phyloP scores from a whole-genome alignment of 2,888 invertebrate species.

The Sesia bembeciformis region DNA sequence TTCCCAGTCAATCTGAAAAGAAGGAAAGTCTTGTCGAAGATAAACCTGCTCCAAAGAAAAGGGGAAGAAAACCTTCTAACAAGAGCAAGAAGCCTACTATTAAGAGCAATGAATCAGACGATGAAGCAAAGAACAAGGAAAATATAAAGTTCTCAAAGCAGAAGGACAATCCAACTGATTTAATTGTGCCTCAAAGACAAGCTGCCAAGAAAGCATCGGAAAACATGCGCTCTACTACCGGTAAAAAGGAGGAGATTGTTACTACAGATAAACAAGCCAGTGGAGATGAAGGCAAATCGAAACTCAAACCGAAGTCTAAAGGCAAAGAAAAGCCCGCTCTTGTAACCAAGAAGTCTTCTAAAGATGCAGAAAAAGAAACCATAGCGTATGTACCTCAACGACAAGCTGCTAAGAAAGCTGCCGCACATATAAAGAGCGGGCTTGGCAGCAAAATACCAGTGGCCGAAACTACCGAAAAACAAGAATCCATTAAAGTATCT shows the following conservation, averaged over 20 bases:
- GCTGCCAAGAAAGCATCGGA: slow-evolving; percentile 94
- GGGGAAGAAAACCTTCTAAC: slow-evolving; percentile 61
- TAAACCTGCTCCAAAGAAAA: slow-evolving; percentile 53
- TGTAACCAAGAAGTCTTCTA: slow-evolving; percentile 49
- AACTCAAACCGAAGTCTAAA: slow-evolving; percentile 59
- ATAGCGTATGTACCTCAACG: slow-evolving; percentile 91
- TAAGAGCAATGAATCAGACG: slow-evolving; percentile 45
- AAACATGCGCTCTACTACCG: slow-evolving; percentile 83
- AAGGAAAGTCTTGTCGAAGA: slow-evolving; percentile 31
- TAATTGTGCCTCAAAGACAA: slow-evolving; percentile 91
- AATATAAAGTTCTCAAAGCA: slow-evolving; percentile 58
- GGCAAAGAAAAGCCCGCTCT: slow-evolving; percentile 47
- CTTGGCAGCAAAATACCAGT: slow-evolving; percentile 72
- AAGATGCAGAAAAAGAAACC: slow-evolving; percentile 78
- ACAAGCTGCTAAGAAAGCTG: slow-evolving; percentile 93
- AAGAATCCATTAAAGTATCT: slow-evolving; percentile 36
- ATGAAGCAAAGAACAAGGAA: slow-evolving; percentile 67
- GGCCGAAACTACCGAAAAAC: slow-evolving; percentile 40
- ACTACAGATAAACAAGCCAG: slow-evolving; percentile 39
- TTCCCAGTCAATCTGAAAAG: slow-evolving; percentile 62
- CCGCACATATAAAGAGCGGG: slow-evolving; percentile 90
- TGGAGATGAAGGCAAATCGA: slow-evolving; percentile 45
- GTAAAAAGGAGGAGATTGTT: slow-evolving; percentile 56
- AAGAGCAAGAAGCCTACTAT: slow-evolving; percentile 48
- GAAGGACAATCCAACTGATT: slow-evolving; percentile 81